Evolutionary conservation across 2,113 vertebrate species (phyloP), one percentile per base, ranked within the genome.

Genomic region (Ameiurus melas): DNA sequence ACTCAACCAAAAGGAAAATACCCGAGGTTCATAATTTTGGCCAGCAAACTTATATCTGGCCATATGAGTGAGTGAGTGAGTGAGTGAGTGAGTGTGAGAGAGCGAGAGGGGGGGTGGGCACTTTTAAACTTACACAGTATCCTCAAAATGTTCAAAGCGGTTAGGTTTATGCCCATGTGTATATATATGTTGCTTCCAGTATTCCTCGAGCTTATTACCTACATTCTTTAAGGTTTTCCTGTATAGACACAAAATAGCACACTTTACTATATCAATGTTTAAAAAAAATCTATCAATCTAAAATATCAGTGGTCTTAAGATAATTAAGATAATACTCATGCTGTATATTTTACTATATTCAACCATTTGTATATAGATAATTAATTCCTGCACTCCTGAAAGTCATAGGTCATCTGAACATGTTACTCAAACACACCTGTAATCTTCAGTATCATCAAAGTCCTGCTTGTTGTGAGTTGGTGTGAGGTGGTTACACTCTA

Each of bases 401-500:
- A 22, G 20, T 60, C 58, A 19, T 75, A 20, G 9, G 9, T 25
- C 39, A 75, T 43, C 39, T 22, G 22, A 22, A 62, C 25, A 62
- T 62, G 58, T 20, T 60, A 22, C 5, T 60, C 19, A 58, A 17
- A n/a, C 85, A 80, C 20, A 99, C 98, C 98, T 98, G 94, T 99
- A 99, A 51, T 97, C 97, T 10, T 99, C 97, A 6, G 96, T 97
- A 87, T 98, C 97, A 89, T n/a, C n/a, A n/a, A n/a, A n/a, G n/a
- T n/a, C n/a, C n/a, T n/a, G n/a, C n/a, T n/a, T n/a, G n/a, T n/a
- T n/a, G n/a, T n/a, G n/a, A n/a, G n/a, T n/a, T n/a, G n/a, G n/a
- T n/a, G n/a, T n/a, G n/a, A n/a, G n/a, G 90, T 97, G 98, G 94
- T 98, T 96, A 92, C 98, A 99, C 53, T 99, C 97, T 55, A 99